phyloP scores from a whole-genome alignment of 2,888 invertebrate species.

The Sepiola atlantica region DNA sequence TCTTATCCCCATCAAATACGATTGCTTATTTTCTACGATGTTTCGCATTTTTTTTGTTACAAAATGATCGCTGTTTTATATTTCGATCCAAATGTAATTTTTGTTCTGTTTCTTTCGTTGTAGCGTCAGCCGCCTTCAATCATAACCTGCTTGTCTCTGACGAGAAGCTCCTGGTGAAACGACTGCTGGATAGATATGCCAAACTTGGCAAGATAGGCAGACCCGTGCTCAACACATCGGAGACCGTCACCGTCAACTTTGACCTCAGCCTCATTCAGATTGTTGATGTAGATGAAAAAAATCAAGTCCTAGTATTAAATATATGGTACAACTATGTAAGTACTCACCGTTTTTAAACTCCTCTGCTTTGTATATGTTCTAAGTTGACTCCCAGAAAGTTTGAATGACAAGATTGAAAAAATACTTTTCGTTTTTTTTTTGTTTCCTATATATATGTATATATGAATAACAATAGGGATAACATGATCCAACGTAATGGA shows the following conservation, averaged over 20 bases:
- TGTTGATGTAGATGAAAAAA: constrained; percentile 68
- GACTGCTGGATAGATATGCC: constrained; percentile 65
- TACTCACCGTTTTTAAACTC: constrained; percentile 40
- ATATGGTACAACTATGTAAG: constrained; percentile 69
- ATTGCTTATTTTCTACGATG: neutral
- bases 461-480: too few species aligned
- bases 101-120: neutral
- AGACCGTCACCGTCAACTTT: constrained; percentile 64
- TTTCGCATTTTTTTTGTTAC: neutral
- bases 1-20: neutral
- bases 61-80: too few species aligned
- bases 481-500: too few species aligned
- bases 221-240: constrained; percentile 63
- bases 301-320: constrained; percentile 66
- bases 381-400: neutral
- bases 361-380: too few species aligned
- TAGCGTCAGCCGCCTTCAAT: constrained; percentile 39
- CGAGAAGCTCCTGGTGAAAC: constrained; percentile 71
- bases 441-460: neutral
- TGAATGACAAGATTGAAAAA: neutral
- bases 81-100: too few species aligned
- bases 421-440: neutral
- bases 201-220: constrained; percentile 64
- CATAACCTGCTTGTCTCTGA: constrained; percentile 60
- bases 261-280: constrained; percentile 67